A percentile compares a stretch with the other conserved stretches of the same genome.
Evolutionary conservation across 2,888 invertebrate species (phyloP).

Genomic region (Aphodius granarius): DNA sequence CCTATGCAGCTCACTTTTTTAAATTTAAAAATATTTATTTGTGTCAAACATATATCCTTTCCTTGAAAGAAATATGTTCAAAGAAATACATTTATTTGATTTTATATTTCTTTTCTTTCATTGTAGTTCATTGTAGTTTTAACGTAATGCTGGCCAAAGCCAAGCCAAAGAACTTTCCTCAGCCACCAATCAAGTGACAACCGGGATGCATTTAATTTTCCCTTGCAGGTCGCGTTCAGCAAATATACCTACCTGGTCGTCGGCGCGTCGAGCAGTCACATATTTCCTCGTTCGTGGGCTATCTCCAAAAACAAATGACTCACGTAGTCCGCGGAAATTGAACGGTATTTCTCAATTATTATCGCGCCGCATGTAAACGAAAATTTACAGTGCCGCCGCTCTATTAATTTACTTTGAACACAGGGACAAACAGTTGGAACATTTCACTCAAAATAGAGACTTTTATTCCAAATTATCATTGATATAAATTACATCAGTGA

Average conservation of each 20-base stretch:
- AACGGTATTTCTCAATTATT: conserved; percentile 35
- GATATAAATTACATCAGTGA: too few species aligned
- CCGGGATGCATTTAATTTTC: conserved; percentile 5
- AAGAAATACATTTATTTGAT: too few species aligned
- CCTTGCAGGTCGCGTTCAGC: not conserved
- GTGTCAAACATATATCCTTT: too few species aligned
- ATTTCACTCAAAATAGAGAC: not conserved
- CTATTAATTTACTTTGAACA: conserved; percentile 23
- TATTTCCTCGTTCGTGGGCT: conserved; percentile 22
- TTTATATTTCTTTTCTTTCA: too few species aligned
- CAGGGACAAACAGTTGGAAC: not conserved
- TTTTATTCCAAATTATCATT: too few species aligned
- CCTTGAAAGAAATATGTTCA: too few species aligned
- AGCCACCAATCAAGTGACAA: conserved; percentile 3
- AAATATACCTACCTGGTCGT: conserved; percentile 6
- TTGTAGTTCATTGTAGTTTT: too few species aligned
- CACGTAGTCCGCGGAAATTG: conserved; percentile 31
- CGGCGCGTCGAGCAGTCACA: conserved; percentile 8
- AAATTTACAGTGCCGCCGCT: conserved; percentile 28
- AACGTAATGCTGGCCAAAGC: too few species aligned
- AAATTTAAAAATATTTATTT: too few species aligned
- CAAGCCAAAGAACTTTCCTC: not conserved
- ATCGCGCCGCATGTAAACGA: conserved; percentile 27
- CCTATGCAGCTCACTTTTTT: too few species aligned
- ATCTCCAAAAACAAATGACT: conserved; percentile 28